A percentile compares a stretch with the other conserved stretches of the same genome.
These are phyloP conservation scores for Paraescarpia echinospica DNA, from an alignment of 1,140 invertebrate genomes.

Conservation along the genomic window DNA sequence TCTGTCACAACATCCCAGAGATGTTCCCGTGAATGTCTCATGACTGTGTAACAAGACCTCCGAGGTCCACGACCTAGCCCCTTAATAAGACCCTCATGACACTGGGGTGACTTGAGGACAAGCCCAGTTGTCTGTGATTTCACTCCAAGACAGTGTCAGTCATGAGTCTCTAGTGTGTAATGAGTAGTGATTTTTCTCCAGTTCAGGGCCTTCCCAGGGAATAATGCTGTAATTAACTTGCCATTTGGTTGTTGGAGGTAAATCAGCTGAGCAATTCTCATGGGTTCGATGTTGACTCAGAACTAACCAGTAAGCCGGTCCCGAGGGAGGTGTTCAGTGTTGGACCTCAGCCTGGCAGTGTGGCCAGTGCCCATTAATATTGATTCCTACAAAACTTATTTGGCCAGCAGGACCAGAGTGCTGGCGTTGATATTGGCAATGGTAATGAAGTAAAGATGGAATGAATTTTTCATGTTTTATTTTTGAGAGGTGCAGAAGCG, in stretches of 20 bases:
- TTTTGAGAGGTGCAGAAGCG: background rate
- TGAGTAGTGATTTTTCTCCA: conserved; percentile 1
- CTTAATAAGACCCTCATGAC: background rate
- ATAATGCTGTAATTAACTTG: conserved; percentile 6
- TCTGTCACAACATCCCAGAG: background rate
- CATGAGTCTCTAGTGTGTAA: background rate
- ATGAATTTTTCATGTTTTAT: conserved; percentile 7
- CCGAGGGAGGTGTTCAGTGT: background rate
- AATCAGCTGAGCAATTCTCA: background rate
- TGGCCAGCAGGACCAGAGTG: background rate
- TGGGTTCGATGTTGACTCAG: background rate
- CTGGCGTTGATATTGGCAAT: background rate
- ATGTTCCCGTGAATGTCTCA: background rate
- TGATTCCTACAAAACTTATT: background rate
- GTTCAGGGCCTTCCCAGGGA: background rate
- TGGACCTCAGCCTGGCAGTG: background rate
- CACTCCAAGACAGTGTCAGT: background rate
- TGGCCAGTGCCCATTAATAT: background rate
- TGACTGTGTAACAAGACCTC: background rate
- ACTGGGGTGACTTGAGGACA: background rate
- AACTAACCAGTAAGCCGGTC: background rate
- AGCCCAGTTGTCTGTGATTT: background rate
- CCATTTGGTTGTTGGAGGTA: background rate
- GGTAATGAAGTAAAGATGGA: background rate
- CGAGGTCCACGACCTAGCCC: background rate